phyloP scores from a whole-genome alignment of 2,888 invertebrate genomes.

The Oxytorus armatus region DNA sequence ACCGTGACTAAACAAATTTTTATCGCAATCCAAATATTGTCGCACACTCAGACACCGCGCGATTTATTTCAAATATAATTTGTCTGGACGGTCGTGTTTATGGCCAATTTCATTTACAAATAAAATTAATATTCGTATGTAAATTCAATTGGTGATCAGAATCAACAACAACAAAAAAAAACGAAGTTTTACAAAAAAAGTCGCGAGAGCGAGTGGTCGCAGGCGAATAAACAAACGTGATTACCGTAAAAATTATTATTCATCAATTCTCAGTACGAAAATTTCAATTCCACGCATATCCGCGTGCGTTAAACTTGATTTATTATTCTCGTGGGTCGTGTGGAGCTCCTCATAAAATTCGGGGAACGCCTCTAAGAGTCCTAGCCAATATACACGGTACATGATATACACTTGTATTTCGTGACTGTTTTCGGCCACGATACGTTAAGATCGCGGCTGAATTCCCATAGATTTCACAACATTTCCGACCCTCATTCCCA shows the following conservation, averaged over 20 bases:
- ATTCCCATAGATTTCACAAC: conserved; percentile 36
- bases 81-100: no score
- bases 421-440: conserved; percentile 4
- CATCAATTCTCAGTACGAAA: conserved; percentile 36
- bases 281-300: conserved; percentile 32
- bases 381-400: not conserved
- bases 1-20: no score
- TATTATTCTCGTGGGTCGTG: conserved; percentile 50
- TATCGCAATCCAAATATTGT: no score
- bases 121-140: no score
- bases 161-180: no score
- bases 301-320: conserved; percentile 18
- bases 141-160: no score
- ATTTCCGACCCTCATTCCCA: conserved; percentile 46
- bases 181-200: not conserved
- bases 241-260: conserved; percentile 28
- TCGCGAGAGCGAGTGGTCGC: not conserved
- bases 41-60: no score
- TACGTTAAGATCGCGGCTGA: not conserved
- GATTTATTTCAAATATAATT: no score
- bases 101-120: no score
- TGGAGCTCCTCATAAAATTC: conserved; percentile 42
- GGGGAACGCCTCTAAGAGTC: conserved; percentile 1
- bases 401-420: conserved; percentile 4
- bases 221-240: not conserved